Conservation (phyloP, 2,888 invertebrate genomes). For the Entomobrya proxima region DNA sequence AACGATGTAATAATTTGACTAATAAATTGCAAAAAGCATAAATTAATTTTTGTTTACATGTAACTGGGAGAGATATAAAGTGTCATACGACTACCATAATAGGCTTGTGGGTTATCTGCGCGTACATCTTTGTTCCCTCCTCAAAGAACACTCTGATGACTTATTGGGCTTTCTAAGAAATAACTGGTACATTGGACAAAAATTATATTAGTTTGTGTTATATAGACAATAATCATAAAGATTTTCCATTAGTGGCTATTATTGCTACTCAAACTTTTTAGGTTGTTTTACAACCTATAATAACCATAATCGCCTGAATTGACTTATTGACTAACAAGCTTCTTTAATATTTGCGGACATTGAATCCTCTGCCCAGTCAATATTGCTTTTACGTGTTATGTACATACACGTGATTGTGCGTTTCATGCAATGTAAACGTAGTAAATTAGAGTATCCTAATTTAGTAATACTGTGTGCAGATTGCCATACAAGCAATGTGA, state of each 20-base stretch:
- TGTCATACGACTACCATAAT: background rate
- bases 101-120: background rate
- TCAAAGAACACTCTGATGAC: background rate
- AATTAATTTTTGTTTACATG: conserved; percentile 34
- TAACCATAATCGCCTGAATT: background rate
- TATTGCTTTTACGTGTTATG: background rate
- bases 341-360: background rate
- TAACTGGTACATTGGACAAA: too few relatives aligned
- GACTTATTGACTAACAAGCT: background rate
- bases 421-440: background rate
- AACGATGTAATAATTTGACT: conserved; percentile 39
- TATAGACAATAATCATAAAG: conserved; percentile 28
- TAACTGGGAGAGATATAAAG: background rate
- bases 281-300: conserved; percentile 40
- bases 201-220: background rate
- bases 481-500: too few relatives aligned
- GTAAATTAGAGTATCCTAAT: background rate
- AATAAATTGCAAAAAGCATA: conserved; percentile 34
- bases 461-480: background rate
- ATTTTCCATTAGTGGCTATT: conserved; percentile 48
- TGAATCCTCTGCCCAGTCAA: background rate
- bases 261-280: conserved; percentile 28
- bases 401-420: background rate
- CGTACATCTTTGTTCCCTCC: background rate
- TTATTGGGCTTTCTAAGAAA: too few relatives aligned